Evolutionary conservation across 53 echinoderm and acorn worm genomes (phyloP).

Genomic region (Luidia sarsii): DNA sequence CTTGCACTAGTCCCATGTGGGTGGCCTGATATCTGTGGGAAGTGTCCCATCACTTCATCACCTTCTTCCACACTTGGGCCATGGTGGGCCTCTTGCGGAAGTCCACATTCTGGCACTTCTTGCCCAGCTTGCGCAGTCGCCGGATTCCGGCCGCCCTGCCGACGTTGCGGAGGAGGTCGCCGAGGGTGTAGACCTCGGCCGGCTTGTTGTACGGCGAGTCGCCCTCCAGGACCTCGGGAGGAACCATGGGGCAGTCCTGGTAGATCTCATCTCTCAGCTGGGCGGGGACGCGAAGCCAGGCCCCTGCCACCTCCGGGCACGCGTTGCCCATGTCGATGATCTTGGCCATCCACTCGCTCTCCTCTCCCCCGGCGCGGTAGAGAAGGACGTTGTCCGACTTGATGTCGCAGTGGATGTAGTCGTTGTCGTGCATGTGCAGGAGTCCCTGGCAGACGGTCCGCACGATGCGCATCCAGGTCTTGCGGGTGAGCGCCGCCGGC

Average conservation of each 20-base stretch:
- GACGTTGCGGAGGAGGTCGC: background rate
- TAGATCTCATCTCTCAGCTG: background rate
- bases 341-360: conserved; percentile 40
- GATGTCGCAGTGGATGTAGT: conserved; percentile 48
- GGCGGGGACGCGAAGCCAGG: background rate
- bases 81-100: conserved; percentile 11
- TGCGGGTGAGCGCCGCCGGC: background rate
- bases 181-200: conserved; percentile 37
- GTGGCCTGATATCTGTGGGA: no score
- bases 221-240: conserved; percentile 27
- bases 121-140: background rate
- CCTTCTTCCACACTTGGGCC: conserved; percentile 8
- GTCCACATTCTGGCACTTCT: background rate
- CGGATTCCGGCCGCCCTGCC: background rate
- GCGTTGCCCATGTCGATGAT: conserved; percentile 41
- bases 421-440: conserved; percentile 15
- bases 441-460: conserved; percentile 25
- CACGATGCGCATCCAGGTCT: conserved; percentile 37
- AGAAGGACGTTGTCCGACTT: conserved; percentile 53
- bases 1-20: no score
- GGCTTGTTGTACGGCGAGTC: conserved; percentile 19
- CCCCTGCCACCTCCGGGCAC: background rate
- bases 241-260: conserved; percentile 14
- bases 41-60: conserved; percentile 14
- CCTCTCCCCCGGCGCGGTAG: background rate